Evolutionary conservation across 2,888 invertebrate genomes (phyloP).

Genomic region (Terebella lapidaria): DNA sequence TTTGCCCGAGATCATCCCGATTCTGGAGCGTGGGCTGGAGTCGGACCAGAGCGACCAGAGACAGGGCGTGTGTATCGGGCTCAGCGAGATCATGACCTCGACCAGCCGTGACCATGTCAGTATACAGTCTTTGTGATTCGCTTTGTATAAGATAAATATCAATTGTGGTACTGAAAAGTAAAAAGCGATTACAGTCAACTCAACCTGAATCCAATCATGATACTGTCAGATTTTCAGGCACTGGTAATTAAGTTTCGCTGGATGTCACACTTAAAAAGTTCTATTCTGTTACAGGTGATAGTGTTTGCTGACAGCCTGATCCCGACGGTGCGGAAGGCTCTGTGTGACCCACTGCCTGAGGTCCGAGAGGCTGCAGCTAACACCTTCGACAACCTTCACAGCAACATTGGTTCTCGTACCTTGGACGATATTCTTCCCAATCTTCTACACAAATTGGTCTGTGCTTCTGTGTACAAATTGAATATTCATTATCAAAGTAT

Average conservation of each 20-base stretch:
- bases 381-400: conserved; percentile 93
- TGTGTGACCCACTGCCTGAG: conserved; percentile 88
- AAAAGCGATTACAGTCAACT: too few relatives aligned
- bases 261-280: too few relatives aligned
- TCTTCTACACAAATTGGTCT: conserved; percentile 72
- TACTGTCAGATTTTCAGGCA: too few relatives aligned
- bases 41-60: conserved; percentile 90
- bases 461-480: too few relatives aligned
- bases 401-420: conserved; percentile 86
- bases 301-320: conserved; percentile 82
- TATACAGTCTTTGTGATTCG: conserved; percentile 4
- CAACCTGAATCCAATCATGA: too few relatives aligned
- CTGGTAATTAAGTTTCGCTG: too few relatives aligned
- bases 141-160: neutral
- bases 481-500: neutral
- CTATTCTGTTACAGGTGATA: conserved; percentile 55
- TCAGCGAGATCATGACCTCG: conserved; percentile 95
- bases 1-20: conserved; percentile 95
- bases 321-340: conserved; percentile 83
- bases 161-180: too few relatives aligned
- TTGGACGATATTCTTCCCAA: conserved; percentile 93
- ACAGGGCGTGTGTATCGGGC: conserved; percentile 96
- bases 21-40: conserved; percentile 85
- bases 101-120: conserved; percentile 74
- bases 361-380: conserved; percentile 90